Base-by-base conservation (phyloP, 23 tunicate genomes). In the Aplidium turbinatum region DNA sequence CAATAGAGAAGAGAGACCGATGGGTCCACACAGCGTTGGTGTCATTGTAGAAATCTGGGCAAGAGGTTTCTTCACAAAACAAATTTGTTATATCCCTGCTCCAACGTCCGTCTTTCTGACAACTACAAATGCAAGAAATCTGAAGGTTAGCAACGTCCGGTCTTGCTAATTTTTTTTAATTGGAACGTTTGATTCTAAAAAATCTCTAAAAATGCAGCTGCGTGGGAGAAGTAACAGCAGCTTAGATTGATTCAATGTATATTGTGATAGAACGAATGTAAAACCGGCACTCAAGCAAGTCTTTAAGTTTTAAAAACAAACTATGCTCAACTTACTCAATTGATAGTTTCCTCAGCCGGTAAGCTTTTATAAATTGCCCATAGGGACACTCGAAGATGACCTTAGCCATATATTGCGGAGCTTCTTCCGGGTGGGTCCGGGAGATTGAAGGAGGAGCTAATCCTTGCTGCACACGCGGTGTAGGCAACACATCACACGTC, bases 11-110 rank as follows among this genome's bases (percentile, higher is more conserved):
- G n/a, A 50, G 20, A 38, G 60, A 28, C 19, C 36, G 75, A 46
- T 83, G 80, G 19, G 80, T 26, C 89, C 89, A 83, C 20, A 75
- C 81, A 28, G 64, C 89, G 56, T 74, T 55, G 4, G 89, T 63
- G 72, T 74, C 89, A 35, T 83, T 42, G 0, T 57, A 61, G 21
- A 16, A 21, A 0, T 31, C 22, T 1, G 69, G 60, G 33, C 89
- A 83, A 53, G 42, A 39, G 35, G 68, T 47, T 26, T 47, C 40
- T 45, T 73, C 89, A 53, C 89, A 83, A 39, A 72, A 53, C 21
- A 73, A 56, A 16, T 28, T 22, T 1, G 39, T 58, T 23, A 66
- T 36, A 25, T 64, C 76, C 13, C n/a, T 2, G n/a, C 74, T 83
- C 89, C 89, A 83, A 9, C 38, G 16, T 1, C 89, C 89, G 52